Base-by-base conservation (phyloP, 2,888 invertebrate genomes). In the Invenusta paracnida region DNA sequence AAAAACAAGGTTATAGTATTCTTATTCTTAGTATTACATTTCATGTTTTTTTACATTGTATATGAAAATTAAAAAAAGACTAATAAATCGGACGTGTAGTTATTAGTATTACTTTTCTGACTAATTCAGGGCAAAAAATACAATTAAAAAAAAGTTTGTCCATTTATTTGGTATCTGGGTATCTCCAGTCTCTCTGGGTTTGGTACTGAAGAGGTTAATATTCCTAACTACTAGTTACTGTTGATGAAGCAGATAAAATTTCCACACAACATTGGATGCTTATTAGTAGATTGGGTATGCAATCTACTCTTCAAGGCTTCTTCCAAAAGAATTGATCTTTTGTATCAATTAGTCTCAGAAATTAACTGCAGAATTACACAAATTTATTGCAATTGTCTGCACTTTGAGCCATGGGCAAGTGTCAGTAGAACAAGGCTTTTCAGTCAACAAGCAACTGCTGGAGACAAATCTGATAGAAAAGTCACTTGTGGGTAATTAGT, bases 401-500 rank as follows among this genome's bases (percentile, higher is more conserved):
- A 73, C 73, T 25, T 73, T 73, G 23, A 73, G 73, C 27, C 73
- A 73, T 73, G 73, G 73, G 17, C 73, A 73, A 73, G 27, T 25
- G 17, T 73, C 73, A 73, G 73, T 73, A 5, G 27, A 73, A 73
- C 2, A 48, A 73, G 73, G 73, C 73, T 73, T 73, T 25, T 73
- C 73, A 25, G 73, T 73, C 73, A 73, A 73, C 27, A 73, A 73
- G 25, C 73, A 73, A 25, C 27, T 73, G 17, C 27, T 73, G 73
- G 73, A 73, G 73, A 5, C 27, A 73, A 23, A 73, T 48, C 48
- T 48, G 48, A 48, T 48, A 17, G 17, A 48, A 48, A 48, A 48
- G 48, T 48, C 73, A 73, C 73, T 73, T 73, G 48, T 23, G 73
- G 17, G 73, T 73, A 13, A 73, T 73, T 25, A 73, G 73, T 25